phyloP scores from a whole-genome alignment of 2,797 vertebrate genomes.

The Pseudomugil gertrudae region DNA sequence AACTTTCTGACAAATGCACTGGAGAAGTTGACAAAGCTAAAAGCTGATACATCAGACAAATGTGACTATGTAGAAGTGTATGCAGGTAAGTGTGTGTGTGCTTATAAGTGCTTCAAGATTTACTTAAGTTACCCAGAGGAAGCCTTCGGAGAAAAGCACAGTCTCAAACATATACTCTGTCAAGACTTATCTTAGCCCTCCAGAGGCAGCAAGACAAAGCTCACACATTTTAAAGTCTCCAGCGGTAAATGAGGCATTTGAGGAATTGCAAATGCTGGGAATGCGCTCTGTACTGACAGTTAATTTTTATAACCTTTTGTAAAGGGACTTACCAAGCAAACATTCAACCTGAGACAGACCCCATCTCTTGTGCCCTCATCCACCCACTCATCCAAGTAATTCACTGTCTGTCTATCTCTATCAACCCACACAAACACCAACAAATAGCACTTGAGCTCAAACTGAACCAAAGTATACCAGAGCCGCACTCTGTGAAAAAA shows the following conservation, averaged over 20 bases:
- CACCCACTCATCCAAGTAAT: slow-evolving; percentile 58
- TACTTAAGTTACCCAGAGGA: slow-evolving; percentile 70
- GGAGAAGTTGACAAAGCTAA: slow-evolving; percentile 29
- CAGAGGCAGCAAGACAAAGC: slow-evolving; percentile 80
- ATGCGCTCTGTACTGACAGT: slow-evolving; percentile 67
- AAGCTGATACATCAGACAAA: slow-evolving; percentile 49
- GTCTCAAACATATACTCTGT: slow-evolving; percentile 76
- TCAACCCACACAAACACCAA: slow-evolving; percentile 54
- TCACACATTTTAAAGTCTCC: slow-evolving; percentile 76
- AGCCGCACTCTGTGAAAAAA: neutral
- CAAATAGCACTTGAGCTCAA: slow-evolving; percentile 33
- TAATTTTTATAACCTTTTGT: slow-evolving; percentile 80
- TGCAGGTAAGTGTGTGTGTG: slow-evolving; percentile 41
- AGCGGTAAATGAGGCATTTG: slow-evolving; percentile 79
- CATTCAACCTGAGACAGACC: slow-evolving; percentile 65
- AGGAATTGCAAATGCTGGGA: slow-evolving; percentile 78
- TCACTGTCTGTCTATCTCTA: slow-evolving; percentile 57
- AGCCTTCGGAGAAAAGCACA: slow-evolving; percentile 62
- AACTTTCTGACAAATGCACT: slow-evolving; percentile 32
- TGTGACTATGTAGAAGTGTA: slow-evolving; percentile 13
- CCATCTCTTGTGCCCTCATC: slow-evolving; percentile 53
- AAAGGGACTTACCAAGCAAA: slow-evolving; percentile 67
- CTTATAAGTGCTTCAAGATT: slow-evolving; percentile 60
- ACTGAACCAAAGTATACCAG: slow-evolving; percentile 38
- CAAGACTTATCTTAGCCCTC: slow-evolving; percentile 79